phyloP scores from a whole-genome alignment of 2,888 invertebrate genomes.

The Lepidochrysops patricia region DNA sequence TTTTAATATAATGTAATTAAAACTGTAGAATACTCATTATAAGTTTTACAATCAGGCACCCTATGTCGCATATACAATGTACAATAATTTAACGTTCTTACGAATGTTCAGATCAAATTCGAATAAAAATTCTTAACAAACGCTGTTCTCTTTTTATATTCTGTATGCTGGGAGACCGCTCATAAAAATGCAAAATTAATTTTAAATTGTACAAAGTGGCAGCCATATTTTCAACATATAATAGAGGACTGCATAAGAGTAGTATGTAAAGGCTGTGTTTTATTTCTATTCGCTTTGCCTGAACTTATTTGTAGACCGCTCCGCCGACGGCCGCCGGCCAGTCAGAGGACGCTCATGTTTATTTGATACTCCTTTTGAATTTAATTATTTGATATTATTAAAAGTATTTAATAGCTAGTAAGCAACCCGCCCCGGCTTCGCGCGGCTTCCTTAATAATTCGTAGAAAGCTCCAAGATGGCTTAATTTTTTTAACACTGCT shows the following conservation, averaged over 20 bases:
- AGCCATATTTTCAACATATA: constrained; percentile 40
- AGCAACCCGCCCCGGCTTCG: no score
- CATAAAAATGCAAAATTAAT: constrained; percentile 48
- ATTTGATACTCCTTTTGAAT: constrained; percentile 11
- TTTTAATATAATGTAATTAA: no score
- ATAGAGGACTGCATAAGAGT: constrained; percentile 38
- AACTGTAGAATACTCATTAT: no score
- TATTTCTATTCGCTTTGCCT: constrained; percentile 41
- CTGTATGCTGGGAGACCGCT: constrained; percentile 31
- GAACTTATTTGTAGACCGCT: constrained; percentile 41
- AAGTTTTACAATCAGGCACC: no score
- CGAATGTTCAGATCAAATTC: constrained; percentile 19
- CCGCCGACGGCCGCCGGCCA: constrained; percentile 18
- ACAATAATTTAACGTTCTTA: background rate
- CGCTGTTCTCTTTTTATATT: constrained; percentile 27
- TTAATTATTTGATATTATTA: no score
- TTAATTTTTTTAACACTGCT: no score
- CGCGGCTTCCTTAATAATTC: no score
- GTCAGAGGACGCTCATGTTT: constrained; percentile 15
- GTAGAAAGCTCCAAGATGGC: no score
- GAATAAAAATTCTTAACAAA: constrained; percentile 22
- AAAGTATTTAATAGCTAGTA: no score
- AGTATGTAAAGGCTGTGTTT: constrained; percentile 41
- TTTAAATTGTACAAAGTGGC: constrained; percentile 37
- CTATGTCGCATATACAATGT: background rate